Base-by-base conservation (phyloP, 2,888 invertebrate species). In the Pocota personata region DNA sequence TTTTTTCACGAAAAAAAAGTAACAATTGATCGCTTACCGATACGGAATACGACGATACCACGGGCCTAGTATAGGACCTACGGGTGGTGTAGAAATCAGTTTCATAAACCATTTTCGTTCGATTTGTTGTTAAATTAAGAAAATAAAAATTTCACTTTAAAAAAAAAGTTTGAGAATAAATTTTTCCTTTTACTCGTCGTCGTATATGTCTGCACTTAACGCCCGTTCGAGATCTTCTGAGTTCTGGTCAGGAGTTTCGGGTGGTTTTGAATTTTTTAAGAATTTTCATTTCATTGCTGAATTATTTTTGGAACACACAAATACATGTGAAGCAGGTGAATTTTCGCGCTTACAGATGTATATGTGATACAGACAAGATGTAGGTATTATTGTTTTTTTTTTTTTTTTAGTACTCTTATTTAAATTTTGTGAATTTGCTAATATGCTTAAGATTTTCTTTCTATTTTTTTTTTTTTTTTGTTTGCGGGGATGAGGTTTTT, bases 1-100 rank as follows among this genome's bases (percentile, higher is more conserved):
- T 71, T 64, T 67, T 40, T 67, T 57, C 37, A 14, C 43, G 0
- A 19, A 57, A 43, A 21, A 43, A 12, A 21, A 6, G 27, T 43
- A 50, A 64, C 1, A 60, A 30, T 71, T 78, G 2, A 24, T 71
- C 78, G 95, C 97, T 95, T 94, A 97, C 96, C 96, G 97, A 96
- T 93, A 96, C 94, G 92, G 95, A 95, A 94, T 96, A 96, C 91
- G 95, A 95, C 90, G 95, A 94, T 88, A 94, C 92, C 88, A 94
- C 93, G 84, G 95, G 95, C 93, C 96, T 93, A 79, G 90, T 89
- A 93, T 95, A 96, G 89, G 96, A 96, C 93, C 97, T 95, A 93
- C 97, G 96, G 93, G 96, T 96, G 91, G 97, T 97, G 93, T 97
- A 96, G 94, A 97, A 97, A 94, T 97, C 97, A 94, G 96, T 96